phyloP scores from a whole-genome alignment of 2,113 vertebrate species.

The Alligator sinensis region DNA sequence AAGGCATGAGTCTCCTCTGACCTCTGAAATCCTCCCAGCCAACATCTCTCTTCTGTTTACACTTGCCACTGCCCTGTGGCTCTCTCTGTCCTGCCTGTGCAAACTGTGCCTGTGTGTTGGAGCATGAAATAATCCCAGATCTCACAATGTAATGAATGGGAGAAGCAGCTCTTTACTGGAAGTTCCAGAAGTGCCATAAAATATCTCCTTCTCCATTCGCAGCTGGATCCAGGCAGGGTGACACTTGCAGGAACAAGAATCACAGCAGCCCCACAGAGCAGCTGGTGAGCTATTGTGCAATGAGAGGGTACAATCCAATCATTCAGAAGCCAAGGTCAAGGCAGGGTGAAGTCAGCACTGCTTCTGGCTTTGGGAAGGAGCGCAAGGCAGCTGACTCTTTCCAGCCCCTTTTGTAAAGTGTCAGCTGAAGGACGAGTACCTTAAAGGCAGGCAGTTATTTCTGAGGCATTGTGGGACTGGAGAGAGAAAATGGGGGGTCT shows the following conservation, averaged over 20 bases:
- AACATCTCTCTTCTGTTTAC: background rate
- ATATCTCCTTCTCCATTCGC: background rate
- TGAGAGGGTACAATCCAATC: background rate
- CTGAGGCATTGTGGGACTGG: background rate
- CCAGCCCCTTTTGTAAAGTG: background rate
- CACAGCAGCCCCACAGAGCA: background rate
- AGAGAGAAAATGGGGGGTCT: background rate
- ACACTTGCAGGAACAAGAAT: background rate
- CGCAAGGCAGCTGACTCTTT: background rate
- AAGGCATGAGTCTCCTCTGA: background rate
- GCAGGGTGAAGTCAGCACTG: background rate
- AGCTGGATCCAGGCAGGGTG: background rate
- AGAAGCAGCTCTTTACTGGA: slow-evolving; percentile 37
- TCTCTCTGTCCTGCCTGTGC: background rate
- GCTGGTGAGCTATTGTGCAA: background rate
- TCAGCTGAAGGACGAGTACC: background rate
- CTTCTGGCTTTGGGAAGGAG: background rate
- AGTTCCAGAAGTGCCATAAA: background rate
- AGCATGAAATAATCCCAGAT: background rate
- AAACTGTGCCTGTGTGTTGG: background rate
- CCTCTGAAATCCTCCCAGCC: background rate
- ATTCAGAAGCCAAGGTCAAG: background rate
- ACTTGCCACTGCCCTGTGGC: background rate
- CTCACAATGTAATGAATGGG: background rate
- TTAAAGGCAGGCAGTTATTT: background rate